Evolutionary conservation across 2,888 invertebrate species (phyloP).

Genomic region (Acanthosepion lycidas): DNA sequence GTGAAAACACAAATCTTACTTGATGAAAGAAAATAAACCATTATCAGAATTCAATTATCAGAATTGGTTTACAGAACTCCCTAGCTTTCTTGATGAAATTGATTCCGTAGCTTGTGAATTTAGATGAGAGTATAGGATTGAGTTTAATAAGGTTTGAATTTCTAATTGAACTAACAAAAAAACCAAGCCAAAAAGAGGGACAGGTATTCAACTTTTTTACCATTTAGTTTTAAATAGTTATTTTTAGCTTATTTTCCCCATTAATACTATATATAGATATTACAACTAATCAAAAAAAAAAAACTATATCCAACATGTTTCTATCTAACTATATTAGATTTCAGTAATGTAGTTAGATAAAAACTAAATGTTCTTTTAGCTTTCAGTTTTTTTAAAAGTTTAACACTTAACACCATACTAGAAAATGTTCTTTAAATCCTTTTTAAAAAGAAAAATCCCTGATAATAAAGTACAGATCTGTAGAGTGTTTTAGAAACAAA

Average conservation of each 20-base stretch:
- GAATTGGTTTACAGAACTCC: slow-evolving; percentile 18
- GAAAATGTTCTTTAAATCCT: too few relatives aligned
- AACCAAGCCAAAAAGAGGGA: neutral
- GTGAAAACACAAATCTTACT: neutral
- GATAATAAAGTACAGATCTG: too few relatives aligned
- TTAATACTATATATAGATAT: too few relatives aligned
- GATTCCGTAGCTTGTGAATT: neutral
- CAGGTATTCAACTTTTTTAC: neutral
- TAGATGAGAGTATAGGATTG: neutral
- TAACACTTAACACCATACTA: too few relatives aligned
- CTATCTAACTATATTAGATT: too few relatives aligned
- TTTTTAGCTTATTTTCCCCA: neutral
- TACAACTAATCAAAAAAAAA: too few relatives aligned
- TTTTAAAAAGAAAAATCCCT: too few relatives aligned
- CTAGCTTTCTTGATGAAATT: slow-evolving; percentile 4
- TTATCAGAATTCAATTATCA: neutral
- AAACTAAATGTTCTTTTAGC: too few relatives aligned
- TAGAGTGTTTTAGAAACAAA: too few relatives aligned
- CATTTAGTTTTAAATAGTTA: neutral
- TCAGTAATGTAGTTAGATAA: too few relatives aligned
- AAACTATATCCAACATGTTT: too few relatives aligned
- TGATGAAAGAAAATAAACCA: slow-evolving; percentile 22
- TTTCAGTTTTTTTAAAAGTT: too few relatives aligned
- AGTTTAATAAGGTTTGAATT: neutral
- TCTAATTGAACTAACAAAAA: neutral